Percentiles rank a stretch among this genome's conserved stretches.
Conservation (phyloP, 2,888 invertebrate genomes). For the Melinaea menophilus region DNA sequence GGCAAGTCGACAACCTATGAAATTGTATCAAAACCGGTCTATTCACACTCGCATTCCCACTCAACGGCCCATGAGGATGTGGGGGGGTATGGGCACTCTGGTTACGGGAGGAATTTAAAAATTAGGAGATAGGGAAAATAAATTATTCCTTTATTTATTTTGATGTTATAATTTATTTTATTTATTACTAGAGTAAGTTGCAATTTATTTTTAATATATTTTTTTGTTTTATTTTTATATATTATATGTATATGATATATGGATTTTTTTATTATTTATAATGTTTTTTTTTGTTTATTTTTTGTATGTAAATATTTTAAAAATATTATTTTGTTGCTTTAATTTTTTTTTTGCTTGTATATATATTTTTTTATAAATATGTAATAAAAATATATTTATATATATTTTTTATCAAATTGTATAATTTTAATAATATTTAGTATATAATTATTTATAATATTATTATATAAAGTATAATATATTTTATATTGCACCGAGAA, state of each 20-base stretch:
- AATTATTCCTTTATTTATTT: slow-evolving; percentile 8
- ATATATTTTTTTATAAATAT: no score
- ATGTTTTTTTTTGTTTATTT: no score
- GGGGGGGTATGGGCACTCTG: slow-evolving; percentile 75
- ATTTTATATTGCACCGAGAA: slow-evolving; percentile 5
- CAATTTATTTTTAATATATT: neutral
- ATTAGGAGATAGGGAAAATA: slow-evolving; percentile 40
- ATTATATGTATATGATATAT: no score
- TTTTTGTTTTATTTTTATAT: neutral
- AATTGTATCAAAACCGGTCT: slow-evolving; percentile 89
- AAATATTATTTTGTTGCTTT: no score
- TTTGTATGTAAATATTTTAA: no score
- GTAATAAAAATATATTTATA: no score
- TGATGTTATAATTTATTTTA: slow-evolving; percentile 19
- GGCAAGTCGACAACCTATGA: slow-evolving; percentile 89
- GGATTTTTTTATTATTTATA: no score
- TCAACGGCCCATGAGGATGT: slow-evolving; percentile 79
- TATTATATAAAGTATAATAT: slow-evolving; percentile 8
- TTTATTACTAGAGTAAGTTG: slow-evolving; percentile 20
- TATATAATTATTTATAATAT: neutral
- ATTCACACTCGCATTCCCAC: slow-evolving; percentile 80
- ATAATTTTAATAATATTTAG: no score
- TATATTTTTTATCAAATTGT: no score
- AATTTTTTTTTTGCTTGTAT: no score
- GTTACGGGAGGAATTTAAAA: slow-evolving; percentile 69